Percentiles rank a stretch among this genome's conserved stretches.
Evolutionary conservation across 2,888 invertebrate species (phyloP).

Genomic region (Diploptera punctata): DNA sequence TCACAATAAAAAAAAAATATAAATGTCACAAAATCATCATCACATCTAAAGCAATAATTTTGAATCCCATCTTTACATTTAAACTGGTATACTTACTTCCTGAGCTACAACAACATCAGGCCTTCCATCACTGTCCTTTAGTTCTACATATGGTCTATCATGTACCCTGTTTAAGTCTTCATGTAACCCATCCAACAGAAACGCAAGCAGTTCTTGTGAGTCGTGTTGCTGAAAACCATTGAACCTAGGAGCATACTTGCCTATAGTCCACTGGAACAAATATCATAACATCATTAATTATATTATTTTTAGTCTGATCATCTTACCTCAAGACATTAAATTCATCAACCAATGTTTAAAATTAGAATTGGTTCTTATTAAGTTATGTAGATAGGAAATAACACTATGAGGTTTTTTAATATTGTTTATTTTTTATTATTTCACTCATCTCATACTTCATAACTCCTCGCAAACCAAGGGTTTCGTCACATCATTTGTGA

Average conservation of each 20-base stretch:
- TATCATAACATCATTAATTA: neutral
- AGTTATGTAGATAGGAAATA: too few relatives aligned
- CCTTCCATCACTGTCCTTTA: slow-evolving; percentile 78
- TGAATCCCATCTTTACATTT: neutral
- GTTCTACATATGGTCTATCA: slow-evolving; percentile 68
- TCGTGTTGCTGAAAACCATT: slow-evolving; percentile 93
- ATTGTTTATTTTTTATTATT: too few relatives aligned
- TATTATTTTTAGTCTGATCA: too few relatives aligned
- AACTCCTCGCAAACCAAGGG: too few relatives aligned
- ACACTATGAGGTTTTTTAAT: too few relatives aligned
- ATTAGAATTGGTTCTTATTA: too few relatives aligned
- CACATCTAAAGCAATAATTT: neutral
- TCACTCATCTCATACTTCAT: too few relatives aligned
- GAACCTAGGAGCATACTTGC: slow-evolving; percentile 85
- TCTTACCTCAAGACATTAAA: too few relatives aligned
- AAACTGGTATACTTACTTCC: slow-evolving; percentile 56
- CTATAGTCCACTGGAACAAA: slow-evolving; percentile 73
- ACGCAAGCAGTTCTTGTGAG: slow-evolving; percentile 90
- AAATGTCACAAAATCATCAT: neutral
- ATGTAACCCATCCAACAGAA: slow-evolving; percentile 89
- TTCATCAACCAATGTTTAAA: too few relatives aligned
- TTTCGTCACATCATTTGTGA: too few relatives aligned
- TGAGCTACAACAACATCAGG: slow-evolving; percentile 70
- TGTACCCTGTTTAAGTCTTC: slow-evolving; percentile 88
- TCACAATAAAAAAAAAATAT: slow-evolving; percentile 15